Evolutionary conservation across 2,888 invertebrate species (phyloP).

Genomic region (Hirtodrosophila duncani): DNA sequence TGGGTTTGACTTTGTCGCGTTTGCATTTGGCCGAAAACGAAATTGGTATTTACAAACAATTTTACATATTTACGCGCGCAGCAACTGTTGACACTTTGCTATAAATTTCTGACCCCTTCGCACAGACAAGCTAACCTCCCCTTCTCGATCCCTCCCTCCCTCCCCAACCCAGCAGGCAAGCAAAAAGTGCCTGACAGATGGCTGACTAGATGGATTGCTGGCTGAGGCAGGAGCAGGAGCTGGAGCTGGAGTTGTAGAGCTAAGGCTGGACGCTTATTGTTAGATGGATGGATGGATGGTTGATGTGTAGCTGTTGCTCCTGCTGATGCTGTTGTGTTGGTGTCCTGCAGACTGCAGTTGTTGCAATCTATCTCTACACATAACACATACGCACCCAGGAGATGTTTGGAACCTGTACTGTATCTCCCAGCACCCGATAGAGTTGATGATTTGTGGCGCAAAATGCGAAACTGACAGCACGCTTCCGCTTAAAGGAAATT

Average conservation of each 20-base stretch:
- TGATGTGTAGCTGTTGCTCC: constrained; percentile 54
- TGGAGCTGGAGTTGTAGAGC: constrained; percentile 4
- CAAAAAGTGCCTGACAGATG: constrained; percentile 56
- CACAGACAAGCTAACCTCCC: constrained; percentile 17
- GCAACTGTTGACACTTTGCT: constrained; percentile 68
- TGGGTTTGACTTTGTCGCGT: constrained; percentile 2
- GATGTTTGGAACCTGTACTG: too few relatives aligned
- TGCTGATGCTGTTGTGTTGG: not conserved
- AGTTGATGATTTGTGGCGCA: constrained; percentile 71
- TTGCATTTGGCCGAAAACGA: constrained; percentile 18
- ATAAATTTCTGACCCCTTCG: constrained; percentile 51
- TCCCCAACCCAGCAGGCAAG: constrained; percentile 11
- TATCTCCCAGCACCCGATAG: constrained; percentile 55
- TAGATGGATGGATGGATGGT: constrained; percentile 66
- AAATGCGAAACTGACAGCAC: constrained; percentile 61
- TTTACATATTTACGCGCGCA: constrained; percentile 63
- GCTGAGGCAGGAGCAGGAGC: constrained; percentile 20
- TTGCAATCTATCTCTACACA: constrained; percentile 59
- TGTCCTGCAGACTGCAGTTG: constrained; percentile 42
- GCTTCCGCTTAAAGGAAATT: constrained; percentile 71
- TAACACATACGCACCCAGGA: constrained; percentile 19
- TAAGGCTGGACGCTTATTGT: constrained; percentile 58
- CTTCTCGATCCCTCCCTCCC: not conserved
- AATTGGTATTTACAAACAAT: constrained; percentile 70
- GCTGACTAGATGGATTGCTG: constrained; percentile 49